phyloP scores from a whole-genome alignment of 1,140 invertebrate genomes.

The Melanaphis sacchari region DNA sequence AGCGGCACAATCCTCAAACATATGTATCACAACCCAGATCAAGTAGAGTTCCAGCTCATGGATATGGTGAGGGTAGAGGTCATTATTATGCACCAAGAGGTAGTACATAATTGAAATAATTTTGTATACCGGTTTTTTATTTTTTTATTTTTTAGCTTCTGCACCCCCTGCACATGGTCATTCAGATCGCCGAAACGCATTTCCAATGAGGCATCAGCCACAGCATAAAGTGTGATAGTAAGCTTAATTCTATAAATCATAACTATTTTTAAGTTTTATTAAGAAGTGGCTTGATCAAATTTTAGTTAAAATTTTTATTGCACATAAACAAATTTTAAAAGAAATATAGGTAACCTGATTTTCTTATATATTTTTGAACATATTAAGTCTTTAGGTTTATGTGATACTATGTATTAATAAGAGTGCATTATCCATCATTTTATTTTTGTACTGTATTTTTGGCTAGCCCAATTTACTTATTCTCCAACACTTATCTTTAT shows the following conservation, averaged over 20 bases:
- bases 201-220: slow-evolving; percentile 60
- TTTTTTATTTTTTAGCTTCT: slow-evolving; percentile 59
- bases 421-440: neutral
- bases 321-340: neutral
- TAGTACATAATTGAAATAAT: slow-evolving; percentile 61
- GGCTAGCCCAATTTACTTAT: neutral
- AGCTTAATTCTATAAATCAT: neutral
- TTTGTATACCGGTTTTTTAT: neutral
- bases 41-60: slow-evolving; percentile 70
- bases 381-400: neutral
- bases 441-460: neutral
- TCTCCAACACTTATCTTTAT: neutral
- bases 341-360: neutral
- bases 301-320: neutral
- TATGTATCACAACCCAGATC: slow-evolving; percentile 47
- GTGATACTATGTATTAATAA: neutral
- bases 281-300: neutral
- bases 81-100: slow-evolving; percentile 79
- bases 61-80: slow-evolving; percentile 75
- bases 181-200: slow-evolving; percentile 60
- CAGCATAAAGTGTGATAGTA: slow-evolving; percentile 62
- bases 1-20: slow-evolving; percentile 28
- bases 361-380: neutral
- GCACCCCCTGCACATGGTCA: slow-evolving; percentile 60
- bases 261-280: neutral